These are phyloP conservation scores for Macheiramphus alcinus DNA, from an alignment of 2,113 vertebrate species.

Conservation along the genomic window DNA sequence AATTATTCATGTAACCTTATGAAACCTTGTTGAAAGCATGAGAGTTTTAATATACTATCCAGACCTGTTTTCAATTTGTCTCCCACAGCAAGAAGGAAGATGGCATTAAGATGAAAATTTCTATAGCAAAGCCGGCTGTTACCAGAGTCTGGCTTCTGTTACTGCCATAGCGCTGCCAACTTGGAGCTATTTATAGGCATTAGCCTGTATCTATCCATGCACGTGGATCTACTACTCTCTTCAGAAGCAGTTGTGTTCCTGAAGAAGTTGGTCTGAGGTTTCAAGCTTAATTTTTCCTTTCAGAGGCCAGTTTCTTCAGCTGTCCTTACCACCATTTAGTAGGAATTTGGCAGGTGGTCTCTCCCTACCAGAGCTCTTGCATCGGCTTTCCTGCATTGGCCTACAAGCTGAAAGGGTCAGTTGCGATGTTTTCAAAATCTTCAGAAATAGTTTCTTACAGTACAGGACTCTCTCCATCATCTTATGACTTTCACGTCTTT, in stretches of 20 bases:
- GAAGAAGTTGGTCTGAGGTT: conserved; percentile 11
- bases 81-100: conserved; percentile 16
- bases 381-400: background rate
- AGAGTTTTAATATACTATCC: background rate
- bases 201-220: conserved; percentile 6
- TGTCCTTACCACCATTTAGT: background rate
- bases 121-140: conserved; percentile 14
- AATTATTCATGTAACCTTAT: background rate
- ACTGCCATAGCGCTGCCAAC: background rate
- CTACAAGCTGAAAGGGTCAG: background rate
- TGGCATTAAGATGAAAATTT: conserved; percentile 36
- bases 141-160: conserved; percentile 39
- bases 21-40: background rate
- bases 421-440: background rate
- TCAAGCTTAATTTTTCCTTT: background rate
- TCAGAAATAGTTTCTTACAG: background rate
- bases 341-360: background rate
- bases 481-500: background rate
- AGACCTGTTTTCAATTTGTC: background rate
- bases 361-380: background rate
- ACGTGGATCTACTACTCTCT: background rate
- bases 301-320: background rate
- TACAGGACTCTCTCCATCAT: background rate
- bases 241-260: conserved; percentile 21
- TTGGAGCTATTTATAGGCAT: conserved; percentile 19